A percentile compares a stretch with the other conserved stretches of the same genome.
Conservation (phyloP, 1,140 invertebrate species). For the Pseudobourletiella spinata region DNA sequence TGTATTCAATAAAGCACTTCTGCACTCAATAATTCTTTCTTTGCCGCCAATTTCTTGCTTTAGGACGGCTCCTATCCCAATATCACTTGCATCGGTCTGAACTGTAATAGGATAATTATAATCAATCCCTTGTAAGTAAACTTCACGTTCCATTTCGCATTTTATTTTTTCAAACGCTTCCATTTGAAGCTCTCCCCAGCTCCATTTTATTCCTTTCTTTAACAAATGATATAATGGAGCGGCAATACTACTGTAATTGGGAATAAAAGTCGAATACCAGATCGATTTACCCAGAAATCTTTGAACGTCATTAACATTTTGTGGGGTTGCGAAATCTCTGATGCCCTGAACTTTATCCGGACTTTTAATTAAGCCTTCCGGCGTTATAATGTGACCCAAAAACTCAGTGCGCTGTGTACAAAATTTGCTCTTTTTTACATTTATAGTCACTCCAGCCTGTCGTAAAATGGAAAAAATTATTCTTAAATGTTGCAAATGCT, state of each 20-base stretch:
- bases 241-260: conserved; percentile 25
- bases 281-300: conserved; percentile 37
- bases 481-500: conserved; percentile 41
- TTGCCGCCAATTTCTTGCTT: conserved; percentile 12
- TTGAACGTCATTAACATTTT: conserved; percentile 26
- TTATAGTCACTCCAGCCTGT: conserved; percentile 42
- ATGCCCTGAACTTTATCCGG: conserved; percentile 38
- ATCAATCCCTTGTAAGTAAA: conserved; percentile 14
- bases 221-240: conserved; percentile 31
- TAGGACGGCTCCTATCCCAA: conserved; percentile 18
- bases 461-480: conserved; percentile 40
- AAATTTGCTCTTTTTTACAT: conserved; percentile 43
- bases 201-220: not conserved
- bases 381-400: conserved; percentile 39
- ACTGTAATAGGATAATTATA: conserved; percentile 18
- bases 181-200: conserved; percentile 18
- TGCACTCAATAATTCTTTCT: conserved; percentile 13
- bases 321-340: conserved; percentile 27
- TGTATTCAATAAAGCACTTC: conserved; percentile 17
- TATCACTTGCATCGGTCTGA: conserved; percentile 11
- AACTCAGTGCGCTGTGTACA: conserved; percentile 39
- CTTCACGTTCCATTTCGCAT: conserved; percentile 4
- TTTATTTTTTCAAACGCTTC: conserved; percentile 28
- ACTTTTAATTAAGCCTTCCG: conserved; percentile 39
- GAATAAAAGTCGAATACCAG: conserved; percentile 34